These are phyloP conservation scores for Chinchilla lanigera DNA, from an alignment of 2,113 vertebrate genomes.

Conservation along the genomic window DNA sequence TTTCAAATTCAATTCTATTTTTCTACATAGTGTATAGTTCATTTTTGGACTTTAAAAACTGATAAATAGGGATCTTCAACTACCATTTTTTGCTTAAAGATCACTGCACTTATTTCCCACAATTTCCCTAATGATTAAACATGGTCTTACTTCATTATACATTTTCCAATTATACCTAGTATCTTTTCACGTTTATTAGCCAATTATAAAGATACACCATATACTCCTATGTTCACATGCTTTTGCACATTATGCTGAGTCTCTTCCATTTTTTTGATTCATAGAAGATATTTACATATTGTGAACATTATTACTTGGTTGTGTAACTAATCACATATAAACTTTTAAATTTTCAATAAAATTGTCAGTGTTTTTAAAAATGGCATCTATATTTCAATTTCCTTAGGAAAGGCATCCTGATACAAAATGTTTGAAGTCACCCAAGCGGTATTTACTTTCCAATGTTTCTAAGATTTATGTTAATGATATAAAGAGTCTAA, in stretches of 20 bases:
- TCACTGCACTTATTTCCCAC: background rate
- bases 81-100: background rate
- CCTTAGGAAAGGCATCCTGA: background rate
- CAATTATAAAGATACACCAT: background rate
- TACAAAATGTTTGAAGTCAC: background rate
- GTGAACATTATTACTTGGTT: background rate
- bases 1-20: background rate
- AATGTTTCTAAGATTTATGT: background rate
- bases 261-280: background rate
- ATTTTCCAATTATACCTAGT: background rate
- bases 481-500: background rate
- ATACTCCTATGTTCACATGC: background rate
- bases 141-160: background rate
- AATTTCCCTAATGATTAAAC: background rate
- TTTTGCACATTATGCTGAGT: background rate
- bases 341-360: slow-evolving; percentile 13
- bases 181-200: background rate
- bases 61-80: background rate
- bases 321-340: background rate
- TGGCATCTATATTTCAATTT: background rate
- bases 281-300: background rate
- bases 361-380: slow-evolving; percentile 1
- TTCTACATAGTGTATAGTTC: background rate
- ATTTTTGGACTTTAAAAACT: background rate
- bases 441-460: background rate